A percentile compares a stretch with the other conserved stretches of the same genome.
Conservation (phyloP, 2,113 vertebrate genomes). For the Marmota monax region DNA sequence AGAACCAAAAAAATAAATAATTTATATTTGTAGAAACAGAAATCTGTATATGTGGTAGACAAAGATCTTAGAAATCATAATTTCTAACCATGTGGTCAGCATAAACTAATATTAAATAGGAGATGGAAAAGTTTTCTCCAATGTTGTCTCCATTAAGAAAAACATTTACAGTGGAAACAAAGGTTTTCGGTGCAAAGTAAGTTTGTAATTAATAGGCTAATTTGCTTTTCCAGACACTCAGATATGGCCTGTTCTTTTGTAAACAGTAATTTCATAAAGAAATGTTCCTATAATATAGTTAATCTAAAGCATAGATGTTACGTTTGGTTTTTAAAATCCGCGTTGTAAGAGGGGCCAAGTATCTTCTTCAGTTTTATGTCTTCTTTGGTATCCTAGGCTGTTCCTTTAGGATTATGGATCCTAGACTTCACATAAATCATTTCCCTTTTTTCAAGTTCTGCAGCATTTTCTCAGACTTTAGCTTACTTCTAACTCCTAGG, state of each 20-base stretch:
- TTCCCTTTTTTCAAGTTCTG: conserved; percentile 5
- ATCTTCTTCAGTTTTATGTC: neutral
- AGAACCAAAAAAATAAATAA: conserved; percentile 73
- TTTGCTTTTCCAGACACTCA: conserved; percentile 34
- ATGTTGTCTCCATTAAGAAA: conserved; percentile 59
- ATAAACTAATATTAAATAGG: conserved; percentile 38
- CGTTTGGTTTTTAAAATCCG: neutral
- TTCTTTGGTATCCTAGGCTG: neutral
- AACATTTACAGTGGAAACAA: conserved; percentile 55
- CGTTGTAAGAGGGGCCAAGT: neutral
- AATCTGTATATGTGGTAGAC: conserved; percentile 34
- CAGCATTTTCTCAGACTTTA: conserved; percentile 38
- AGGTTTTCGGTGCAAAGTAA: conserved; percentile 44
- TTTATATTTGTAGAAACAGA: conserved; percentile 53
- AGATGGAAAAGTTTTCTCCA: conserved; percentile 40
- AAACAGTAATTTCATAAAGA: conserved; percentile 40
- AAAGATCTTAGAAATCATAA: conserved; percentile 67
- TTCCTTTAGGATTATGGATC: neutral
- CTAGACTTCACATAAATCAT: neutral
- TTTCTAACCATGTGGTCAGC: conserved; percentile 63
- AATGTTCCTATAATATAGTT: neutral
- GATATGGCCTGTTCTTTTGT: conserved; percentile 25
- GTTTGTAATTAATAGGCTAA: conserved; percentile 44
- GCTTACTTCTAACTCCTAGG: neutral
- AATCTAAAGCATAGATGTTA: neutral